Base-by-base conservation (phyloP, 2,888 invertebrate species). In the Ophion slaviceki region DNA sequence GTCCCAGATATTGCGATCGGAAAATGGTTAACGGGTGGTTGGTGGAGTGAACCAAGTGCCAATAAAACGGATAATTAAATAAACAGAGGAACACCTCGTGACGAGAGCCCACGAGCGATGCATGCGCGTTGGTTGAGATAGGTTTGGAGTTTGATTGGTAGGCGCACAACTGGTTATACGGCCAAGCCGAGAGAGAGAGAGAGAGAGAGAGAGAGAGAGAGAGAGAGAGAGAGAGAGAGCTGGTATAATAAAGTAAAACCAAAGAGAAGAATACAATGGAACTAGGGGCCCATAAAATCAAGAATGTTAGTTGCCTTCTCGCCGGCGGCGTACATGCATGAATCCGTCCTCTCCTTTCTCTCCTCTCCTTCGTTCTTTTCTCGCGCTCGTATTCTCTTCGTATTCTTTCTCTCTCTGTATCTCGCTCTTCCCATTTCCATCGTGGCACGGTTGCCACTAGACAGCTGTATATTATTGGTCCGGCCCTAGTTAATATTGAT, bases 301-400 rank as follows among this genome's bases (percentile, higher is more conserved):
- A 89, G 89, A 89, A 89, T 89, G 89, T 89, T 89, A 89, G 89
- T 89, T 89, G 89, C 88, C 89, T 89, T 87, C 86, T 85, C 87
- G 88, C 89, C 88, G 87, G 85, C 87, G 88, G 88, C 88, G 85
- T 86, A 87, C 85, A 87, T 85, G 84, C 85, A 87, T 81, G 84
- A 80, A 74, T 82, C 78, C 84, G 71, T 85, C 82, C 70, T 61
- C 82, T 80, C 75, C 62, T 82, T 62, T 79, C 61, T 76, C 71
- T 53, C 68, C 61, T 75, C 72, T 64, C 45, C 76, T 78, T 74
- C 80, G 14, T 72, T 47, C 84, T 83, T 80, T 76, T 75, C 77
- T 83, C 80, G 47, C 77, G 24, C 78, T 83, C 71, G 76, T 85
- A 84, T 84, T 85, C 76, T 86, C 74, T 75, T 70, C 64, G 59